These are phyloP conservation scores for Ranitomeya variabilis DNA, from an alignment of 2,113 vertebrate species.

Conservation along the genomic window DNA sequence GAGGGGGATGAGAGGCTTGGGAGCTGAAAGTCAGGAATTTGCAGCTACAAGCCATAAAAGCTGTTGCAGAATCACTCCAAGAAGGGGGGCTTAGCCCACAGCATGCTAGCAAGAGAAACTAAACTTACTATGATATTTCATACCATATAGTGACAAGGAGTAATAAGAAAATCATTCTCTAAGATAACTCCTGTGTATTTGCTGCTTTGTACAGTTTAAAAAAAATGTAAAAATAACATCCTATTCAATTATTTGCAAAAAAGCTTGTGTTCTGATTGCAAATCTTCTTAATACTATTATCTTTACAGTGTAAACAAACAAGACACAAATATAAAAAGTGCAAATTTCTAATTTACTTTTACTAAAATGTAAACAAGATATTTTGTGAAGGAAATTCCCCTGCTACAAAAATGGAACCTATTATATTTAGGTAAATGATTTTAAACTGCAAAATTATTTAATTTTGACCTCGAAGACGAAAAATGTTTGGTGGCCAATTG, in stretches of 20 bases:
- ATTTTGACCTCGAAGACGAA: not conserved
- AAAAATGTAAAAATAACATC: no score
- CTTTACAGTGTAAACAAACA: not conserved
- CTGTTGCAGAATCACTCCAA: no score
- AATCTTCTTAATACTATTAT: not conserved
- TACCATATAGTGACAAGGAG: no score
- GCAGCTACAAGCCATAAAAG: no score
- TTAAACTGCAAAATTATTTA: not conserved
- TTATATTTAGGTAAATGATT: constrained; percentile 12
- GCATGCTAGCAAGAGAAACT: no score
- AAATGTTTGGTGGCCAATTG: not conserved
- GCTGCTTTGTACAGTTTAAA: no score
- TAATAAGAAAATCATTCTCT: no score
- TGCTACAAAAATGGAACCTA: not conserved
- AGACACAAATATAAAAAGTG: not conserved
- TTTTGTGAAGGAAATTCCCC: not conserved
- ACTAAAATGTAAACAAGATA: not conserved
- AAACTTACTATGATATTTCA: no score
- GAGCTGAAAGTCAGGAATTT: no score
- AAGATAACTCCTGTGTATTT: no score
- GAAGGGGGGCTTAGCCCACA: no score
- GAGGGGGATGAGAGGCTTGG: no score
- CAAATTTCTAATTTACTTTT: not conserved
- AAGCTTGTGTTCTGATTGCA: not conserved
- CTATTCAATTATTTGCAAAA: not conserved